Evolutionary conservation across 2,888 invertebrate species (phyloP), one percentile per base, ranked within the genome.

Genomic region (Hemithea aestivaria): DNA sequence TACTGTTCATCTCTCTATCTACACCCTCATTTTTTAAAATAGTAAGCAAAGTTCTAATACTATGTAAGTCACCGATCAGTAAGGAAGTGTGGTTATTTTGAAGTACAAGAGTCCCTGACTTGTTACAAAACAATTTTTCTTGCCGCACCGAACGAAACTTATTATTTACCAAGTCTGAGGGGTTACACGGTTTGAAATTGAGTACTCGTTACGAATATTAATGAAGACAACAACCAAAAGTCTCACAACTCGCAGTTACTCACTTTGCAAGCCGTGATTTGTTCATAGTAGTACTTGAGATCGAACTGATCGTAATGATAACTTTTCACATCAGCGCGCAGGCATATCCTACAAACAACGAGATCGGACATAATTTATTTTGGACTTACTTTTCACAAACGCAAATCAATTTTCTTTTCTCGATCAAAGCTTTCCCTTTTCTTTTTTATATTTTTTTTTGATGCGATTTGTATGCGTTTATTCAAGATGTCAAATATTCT

Each of bases 221-320:
- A 35, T 21, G 23, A 23, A 30, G 23, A 37, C 28, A 26, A 33
- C 29, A 33, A 20, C 31, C 21, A 8, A 16, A 16, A 16, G 16
- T 5, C 16, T 16, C 16, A 16, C 16, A 16, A 16, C 26, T 22
- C 43, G 38, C 39, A n/a, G 42, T 38, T 35, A 56, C 65, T 69
- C 53, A 74, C 76, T 60, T 69, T 73, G 44, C 53, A 45, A 23
- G 60, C 59, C 53, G 64, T 66, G 49, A 74, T 56, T 57, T 74
- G 59, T 48, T 74, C 73, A 43, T 74, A 74, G 43, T 58, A 68
- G 36, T 53, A 51, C 48, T 63, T 68, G 20, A 74, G 51, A 47
- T 62, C 55, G 53, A 55, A 69, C 34, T 50, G 55, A 36, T 67
- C 56, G 39, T 64, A 57, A 27, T 64, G 54, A 37, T 62, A 73